These are phyloP conservation scores for Amphipoea lucens DNA, from an alignment of 2,888 invertebrate genomes.

Conservation along the genomic window DNA sequence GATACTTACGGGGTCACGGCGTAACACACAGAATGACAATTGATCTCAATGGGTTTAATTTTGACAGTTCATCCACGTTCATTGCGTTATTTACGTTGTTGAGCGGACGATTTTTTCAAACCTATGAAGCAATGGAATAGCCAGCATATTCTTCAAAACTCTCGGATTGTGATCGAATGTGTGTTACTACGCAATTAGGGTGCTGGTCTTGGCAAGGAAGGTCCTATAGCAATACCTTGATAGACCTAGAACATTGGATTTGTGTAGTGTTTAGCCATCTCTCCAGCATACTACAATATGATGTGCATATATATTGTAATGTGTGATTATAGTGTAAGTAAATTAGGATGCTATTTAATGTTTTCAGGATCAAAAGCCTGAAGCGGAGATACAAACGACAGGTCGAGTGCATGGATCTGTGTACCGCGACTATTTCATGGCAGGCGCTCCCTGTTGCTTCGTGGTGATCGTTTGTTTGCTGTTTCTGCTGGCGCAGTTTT, in stretches of 20 bases:
- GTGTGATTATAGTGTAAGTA: background rate
- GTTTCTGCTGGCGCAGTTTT: conserved; percentile 91
- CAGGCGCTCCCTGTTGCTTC: conserved; percentile 78
- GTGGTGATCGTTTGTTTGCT: conserved; percentile 76
- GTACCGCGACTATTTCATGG: conserved; percentile 84
- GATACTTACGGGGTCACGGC: background rate
- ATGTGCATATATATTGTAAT: background rate
- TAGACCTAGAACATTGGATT: background rate
- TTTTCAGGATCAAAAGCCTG: conserved; percentile 83
- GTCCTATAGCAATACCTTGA: background rate
- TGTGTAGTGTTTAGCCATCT: background rate
- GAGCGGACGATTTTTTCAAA: background rate
- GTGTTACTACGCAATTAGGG: background rate
- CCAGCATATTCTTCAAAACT: background rate
- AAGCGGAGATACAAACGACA: conserved; percentile 79
- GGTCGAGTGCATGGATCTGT: conserved; percentile 84
- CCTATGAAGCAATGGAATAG: background rate
- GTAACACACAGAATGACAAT: background rate
- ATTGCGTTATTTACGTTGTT: background rate
- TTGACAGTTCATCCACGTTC: background rate
- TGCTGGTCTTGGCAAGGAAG: background rate
- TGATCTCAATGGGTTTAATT: background rate
- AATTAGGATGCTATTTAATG: background rate
- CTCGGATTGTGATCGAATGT: background rate
- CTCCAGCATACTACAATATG: background rate